A percentile compares a stretch with the other conserved stretches of the same genome.
These are phyloP conservation scores for Drosophila bifasciata DNA, from an alignment of 1,140 invertebrate species.

Conservation along the genomic window DNA sequence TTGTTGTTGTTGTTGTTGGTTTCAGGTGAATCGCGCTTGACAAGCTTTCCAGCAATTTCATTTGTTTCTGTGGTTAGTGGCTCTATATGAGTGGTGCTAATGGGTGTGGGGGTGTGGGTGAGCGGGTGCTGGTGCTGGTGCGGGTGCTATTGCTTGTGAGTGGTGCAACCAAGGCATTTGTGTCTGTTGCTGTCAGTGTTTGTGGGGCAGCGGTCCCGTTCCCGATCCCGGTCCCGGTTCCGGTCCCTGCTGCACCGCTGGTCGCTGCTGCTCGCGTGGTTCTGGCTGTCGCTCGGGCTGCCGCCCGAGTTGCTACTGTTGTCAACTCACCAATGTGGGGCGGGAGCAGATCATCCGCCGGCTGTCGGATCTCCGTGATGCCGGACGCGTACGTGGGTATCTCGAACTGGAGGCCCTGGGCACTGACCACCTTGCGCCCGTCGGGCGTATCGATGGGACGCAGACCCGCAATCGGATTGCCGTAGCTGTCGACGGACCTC, in stretches of 20 bases:
- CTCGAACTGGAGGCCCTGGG: slow-evolving; percentile 81
- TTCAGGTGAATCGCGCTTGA: slow-evolving; percentile 30
- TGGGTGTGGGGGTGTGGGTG: slow-evolving; percentile 27
- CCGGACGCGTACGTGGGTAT: slow-evolving; percentile 82
- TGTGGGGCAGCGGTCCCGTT: background rate
- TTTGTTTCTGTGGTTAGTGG: slow-evolving; percentile 18
- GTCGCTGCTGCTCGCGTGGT: slow-evolving; percentile 14
- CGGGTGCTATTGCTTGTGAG: slow-evolving; percentile 30
- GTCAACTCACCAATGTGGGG: slow-evolving; percentile 83
- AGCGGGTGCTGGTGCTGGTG: slow-evolving; percentile 42
- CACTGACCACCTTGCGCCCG: slow-evolving; percentile 78
- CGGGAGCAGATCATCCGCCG: slow-evolving; percentile 76
- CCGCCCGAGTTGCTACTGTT: slow-evolving; percentile 14
- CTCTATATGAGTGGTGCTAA: slow-evolving; percentile 40
- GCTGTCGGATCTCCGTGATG: slow-evolving; percentile 80
- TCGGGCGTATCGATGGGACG: slow-evolving; percentile 79
- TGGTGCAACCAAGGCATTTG: slow-evolving; percentile 25
- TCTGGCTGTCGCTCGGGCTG: background rate
- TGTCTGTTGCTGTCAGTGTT: slow-evolving; percentile 14
- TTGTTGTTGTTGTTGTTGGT: background rate
- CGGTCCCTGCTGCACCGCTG: slow-evolving; percentile 10
- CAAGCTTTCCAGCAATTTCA: slow-evolving; percentile 10
- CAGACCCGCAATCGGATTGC: slow-evolving; percentile 73
- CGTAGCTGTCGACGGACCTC: slow-evolving; percentile 75
- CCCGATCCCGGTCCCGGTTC: background rate